A percentile compares a stretch with the other conserved stretches of the same genome.
These are phyloP conservation scores for Ruditapes philippinarum DNA, from an alignment of 1,140 invertebrate genomes.

Conservation along the genomic window DNA sequence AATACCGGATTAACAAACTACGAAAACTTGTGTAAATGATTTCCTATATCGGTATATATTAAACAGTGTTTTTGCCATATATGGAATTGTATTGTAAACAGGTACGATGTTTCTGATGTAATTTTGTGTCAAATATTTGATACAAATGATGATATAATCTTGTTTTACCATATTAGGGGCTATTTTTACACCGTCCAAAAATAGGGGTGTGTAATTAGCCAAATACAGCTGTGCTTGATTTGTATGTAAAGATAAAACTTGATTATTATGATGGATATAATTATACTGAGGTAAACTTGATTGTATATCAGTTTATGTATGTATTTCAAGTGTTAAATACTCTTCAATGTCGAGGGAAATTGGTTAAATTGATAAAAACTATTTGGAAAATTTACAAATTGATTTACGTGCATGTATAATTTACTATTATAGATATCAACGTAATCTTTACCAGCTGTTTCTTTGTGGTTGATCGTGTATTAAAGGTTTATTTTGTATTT, in stretches of 20 bases:
- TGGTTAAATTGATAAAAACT: conserved; percentile 25
- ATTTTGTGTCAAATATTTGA: background rate
- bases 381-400: conserved; percentile 32
- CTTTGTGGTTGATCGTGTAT: too few relatives aligned
- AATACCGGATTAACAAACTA: background rate
- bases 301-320: background rate
- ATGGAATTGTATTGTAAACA: background rate
- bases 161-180: background rate
- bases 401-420: background rate
- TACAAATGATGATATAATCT: background rate
- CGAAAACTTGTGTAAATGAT: too few relatives aligned
- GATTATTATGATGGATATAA: background rate
- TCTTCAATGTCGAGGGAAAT: background rate
- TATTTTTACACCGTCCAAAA: background rate
- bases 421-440: background rate
- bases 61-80: background rate
- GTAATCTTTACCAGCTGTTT: background rate
- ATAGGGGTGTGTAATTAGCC: background rate
- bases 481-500: background rate
- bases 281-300: background rate
- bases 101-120: background rate
- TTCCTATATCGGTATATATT: background rate
- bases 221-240: background rate
- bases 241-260: background rate
- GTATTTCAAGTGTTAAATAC: too few relatives aligned